These are phyloP conservation scores for Synchiropus splendidus DNA, from an alignment of 2,113 vertebrate genomes.

Conservation along the genomic window DNA sequence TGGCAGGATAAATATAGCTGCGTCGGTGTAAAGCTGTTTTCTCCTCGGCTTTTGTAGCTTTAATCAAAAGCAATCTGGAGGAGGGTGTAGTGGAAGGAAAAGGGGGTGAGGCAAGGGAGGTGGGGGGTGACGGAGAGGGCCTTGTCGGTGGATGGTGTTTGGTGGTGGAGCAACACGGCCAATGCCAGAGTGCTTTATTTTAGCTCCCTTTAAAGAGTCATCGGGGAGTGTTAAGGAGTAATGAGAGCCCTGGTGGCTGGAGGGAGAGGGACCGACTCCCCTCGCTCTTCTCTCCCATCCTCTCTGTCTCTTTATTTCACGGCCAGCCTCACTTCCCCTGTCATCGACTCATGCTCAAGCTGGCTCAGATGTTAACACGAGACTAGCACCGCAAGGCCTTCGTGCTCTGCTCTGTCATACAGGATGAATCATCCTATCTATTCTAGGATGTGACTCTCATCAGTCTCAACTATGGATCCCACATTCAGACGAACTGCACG, in stretches of 20 bases:
- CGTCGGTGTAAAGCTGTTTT: conserved; percentile 61
- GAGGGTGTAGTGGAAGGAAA: conserved; percentile 46
- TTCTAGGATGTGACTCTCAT: conserved; percentile 21
- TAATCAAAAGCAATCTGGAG: conserved; percentile 74
- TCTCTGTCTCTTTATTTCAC: conserved; percentile 22
- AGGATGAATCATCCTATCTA: conserved; percentile 19
- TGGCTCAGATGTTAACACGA: background rate
- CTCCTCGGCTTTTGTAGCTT: conserved; percentile 64
- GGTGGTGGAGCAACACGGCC: conserved; percentile 10
- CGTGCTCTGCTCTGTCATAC: conserved; percentile 6
- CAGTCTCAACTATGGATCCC: conserved; percentile 5
- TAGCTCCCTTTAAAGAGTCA: conserved; percentile 59
- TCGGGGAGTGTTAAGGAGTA: conserved; percentile 57
- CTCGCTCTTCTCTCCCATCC: conserved; percentile 14
- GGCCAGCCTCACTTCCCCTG: conserved; percentile 18
- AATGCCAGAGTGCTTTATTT: conserved; percentile 63
- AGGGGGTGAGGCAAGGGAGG: conserved; percentile 8
- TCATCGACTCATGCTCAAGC: conserved; percentile 20
- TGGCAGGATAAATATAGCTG: conserved; percentile 71
- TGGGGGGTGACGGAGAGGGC: conserved; percentile 1
- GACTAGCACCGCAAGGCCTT: conserved; percentile 12
- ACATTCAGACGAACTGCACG: too few species aligned
- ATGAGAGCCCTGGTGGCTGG: conserved; percentile 55
- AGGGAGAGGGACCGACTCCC: conserved; percentile 29
- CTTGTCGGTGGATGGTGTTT: background rate